phyloP scores from a whole-genome alignment of 1,140 invertebrate species.

The Pachypeltis micranthus region DNA sequence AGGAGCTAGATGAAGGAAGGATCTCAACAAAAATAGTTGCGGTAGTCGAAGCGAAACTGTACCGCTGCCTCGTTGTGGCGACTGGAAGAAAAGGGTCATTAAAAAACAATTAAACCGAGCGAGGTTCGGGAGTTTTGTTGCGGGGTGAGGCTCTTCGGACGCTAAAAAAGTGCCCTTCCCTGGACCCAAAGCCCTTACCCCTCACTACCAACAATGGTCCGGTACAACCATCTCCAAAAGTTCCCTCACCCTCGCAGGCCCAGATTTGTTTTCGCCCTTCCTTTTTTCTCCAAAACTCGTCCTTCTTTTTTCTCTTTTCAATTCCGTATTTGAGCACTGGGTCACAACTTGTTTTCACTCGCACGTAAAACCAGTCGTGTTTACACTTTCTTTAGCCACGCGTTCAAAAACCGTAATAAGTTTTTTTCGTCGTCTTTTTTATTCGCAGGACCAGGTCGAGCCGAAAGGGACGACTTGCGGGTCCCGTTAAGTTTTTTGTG shows the following conservation, averaged over 20 bases:
- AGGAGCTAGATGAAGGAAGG: no score
- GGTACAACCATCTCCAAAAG: not conserved
- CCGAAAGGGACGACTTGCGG: no score
- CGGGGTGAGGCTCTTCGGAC: not conserved
- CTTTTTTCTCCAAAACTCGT: not conserved
- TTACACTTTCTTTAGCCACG: slow-evolving; percentile 8
- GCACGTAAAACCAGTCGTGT: not conserved
- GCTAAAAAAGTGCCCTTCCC: not conserved
- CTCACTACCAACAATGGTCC: slow-evolving; percentile 2
- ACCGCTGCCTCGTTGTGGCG: no score
- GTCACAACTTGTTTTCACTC: not conserved
- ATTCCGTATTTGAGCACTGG: not conserved
- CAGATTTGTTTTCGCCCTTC: no score
- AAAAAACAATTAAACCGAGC: not conserved
- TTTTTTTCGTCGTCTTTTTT: not conserved
- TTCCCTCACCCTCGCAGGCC: not conserved
- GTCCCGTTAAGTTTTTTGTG: no score
- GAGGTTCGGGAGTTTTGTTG: not conserved
- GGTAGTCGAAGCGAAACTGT: no score
- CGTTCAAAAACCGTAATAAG: not conserved
- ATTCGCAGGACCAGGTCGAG: no score
- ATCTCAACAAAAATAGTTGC: no score
- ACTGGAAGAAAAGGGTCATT: not conserved
- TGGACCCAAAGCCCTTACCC: not conserved
- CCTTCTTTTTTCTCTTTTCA: not conserved